Evolutionary conservation across 2,113 vertebrate genomes (phyloP).

Genomic region (Ramphastos sulfuratus): DNA sequence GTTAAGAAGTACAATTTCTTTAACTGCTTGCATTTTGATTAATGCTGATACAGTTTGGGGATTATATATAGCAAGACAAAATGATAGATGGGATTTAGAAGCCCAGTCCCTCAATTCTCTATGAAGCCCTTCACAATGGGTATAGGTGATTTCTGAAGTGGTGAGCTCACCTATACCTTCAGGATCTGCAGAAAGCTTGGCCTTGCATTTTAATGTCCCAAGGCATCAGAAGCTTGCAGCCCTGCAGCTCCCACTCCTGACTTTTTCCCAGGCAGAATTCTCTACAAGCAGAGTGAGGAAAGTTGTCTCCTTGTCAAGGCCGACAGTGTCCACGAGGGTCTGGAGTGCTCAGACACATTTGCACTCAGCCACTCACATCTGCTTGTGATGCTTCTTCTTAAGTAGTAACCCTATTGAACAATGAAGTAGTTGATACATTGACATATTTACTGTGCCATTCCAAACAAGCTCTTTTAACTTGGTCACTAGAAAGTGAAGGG

Average conservation of each 20-base stretch:
- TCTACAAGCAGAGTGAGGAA: neutral
- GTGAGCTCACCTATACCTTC: neutral
- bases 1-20: neutral
- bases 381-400: neutral
- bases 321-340: neutral
- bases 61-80: neutral
- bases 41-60: neutral
- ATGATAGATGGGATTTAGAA: fast-evolving
- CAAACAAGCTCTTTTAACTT: neutral
- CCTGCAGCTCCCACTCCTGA: neutral
- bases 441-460: neutral
- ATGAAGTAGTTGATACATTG: neutral
- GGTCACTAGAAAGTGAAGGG: neutral
- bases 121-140: fast-evolving
- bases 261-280: neutral
- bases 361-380: neutral
- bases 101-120: neutral
- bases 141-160: neutral
- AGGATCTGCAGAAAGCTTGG: neutral
- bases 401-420: neutral
- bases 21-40: neutral
- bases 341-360: neutral
- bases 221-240: neutral
- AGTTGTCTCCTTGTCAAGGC: neutral
- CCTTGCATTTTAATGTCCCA: neutral